Conservation (phyloP, 2,888 invertebrate species). For the Syrista parreyssii region DNA sequence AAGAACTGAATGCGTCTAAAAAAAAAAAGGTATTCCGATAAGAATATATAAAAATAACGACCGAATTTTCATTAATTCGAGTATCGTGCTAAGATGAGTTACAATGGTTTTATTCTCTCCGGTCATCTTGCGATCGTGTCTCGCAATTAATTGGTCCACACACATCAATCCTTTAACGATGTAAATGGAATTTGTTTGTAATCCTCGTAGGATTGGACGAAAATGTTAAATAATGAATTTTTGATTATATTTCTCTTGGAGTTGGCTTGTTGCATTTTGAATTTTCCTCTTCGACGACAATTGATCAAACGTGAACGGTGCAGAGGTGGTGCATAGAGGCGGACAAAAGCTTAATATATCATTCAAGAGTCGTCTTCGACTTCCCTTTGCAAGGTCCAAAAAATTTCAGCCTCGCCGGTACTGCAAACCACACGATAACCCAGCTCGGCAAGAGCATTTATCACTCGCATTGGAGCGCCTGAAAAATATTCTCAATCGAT, state of each 20-base stretch:
- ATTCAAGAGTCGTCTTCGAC: conserved; percentile 66
- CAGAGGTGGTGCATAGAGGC: neutral
- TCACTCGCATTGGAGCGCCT: conserved; percentile 75
- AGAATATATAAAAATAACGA: neutral
- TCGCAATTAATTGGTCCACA: neutral
- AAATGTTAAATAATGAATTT: neutral
- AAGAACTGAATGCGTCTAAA: neutral
- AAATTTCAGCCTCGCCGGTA: conserved; percentile 84
- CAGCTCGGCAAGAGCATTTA: conserved; percentile 81
- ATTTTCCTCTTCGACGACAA: neutral
- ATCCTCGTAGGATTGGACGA: neutral
- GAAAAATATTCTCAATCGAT: conserved; percentile 34
- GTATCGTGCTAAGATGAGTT: neutral
- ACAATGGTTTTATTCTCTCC: neutral
- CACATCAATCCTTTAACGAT: neutral
- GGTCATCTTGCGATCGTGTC: neutral
- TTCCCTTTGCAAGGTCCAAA: conserved; percentile 87
- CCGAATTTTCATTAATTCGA: neutral
- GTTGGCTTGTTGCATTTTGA: neutral
- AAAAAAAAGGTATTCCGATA: neutral
- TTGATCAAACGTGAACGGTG: neutral
- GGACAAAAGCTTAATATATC: neutral
- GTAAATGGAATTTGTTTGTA: neutral
- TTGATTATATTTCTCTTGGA: neutral
- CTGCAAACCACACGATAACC: conserved; percentile 83